phyloP scores from a whole-genome alignment of 1,140 invertebrate genomes.

The Cherax destructor region DNA sequence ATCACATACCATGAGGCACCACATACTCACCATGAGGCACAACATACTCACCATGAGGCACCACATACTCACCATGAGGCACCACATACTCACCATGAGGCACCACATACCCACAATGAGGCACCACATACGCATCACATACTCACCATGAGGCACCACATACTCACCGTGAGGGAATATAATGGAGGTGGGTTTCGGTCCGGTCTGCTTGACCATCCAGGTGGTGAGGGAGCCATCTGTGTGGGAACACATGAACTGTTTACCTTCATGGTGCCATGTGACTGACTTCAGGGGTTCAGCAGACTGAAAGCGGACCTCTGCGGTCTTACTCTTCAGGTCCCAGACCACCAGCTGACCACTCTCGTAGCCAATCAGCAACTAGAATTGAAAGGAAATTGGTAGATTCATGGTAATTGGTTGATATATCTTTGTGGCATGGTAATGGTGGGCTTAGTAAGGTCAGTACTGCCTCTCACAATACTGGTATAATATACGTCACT shows the following conservation, averaged over 20 bases:
- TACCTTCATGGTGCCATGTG: constrained; percentile 98
- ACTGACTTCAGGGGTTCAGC: constrained; percentile 87
- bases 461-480: too few species aligned
- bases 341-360: constrained; percentile 92
- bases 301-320: constrained; percentile 89
- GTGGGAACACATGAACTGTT: constrained; percentile 98
- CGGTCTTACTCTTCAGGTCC: constrained; percentile 90
- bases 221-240: constrained; percentile 95
- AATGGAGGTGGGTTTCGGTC: constrained; percentile 85
- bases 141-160: too few species aligned
- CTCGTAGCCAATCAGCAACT: constrained; percentile 98
- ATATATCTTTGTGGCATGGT: too few species aligned
- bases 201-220: constrained; percentile 86
- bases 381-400: constrained; percentile 66
- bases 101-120: too few species aligned
- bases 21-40: constrained; percentile 77
- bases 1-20: too few species aligned
- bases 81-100: too few species aligned
- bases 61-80: neutral
- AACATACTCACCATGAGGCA: constrained; percentile 81
- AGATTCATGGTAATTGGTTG: too few species aligned
- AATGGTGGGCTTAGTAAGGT: too few species aligned
- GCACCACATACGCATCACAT: too few species aligned
- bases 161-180: constrained; percentile 92
- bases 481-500: too few species aligned